Conservation (phyloP, 2,888 invertebrate species). For the Patella ulyssiponensis region DNA sequence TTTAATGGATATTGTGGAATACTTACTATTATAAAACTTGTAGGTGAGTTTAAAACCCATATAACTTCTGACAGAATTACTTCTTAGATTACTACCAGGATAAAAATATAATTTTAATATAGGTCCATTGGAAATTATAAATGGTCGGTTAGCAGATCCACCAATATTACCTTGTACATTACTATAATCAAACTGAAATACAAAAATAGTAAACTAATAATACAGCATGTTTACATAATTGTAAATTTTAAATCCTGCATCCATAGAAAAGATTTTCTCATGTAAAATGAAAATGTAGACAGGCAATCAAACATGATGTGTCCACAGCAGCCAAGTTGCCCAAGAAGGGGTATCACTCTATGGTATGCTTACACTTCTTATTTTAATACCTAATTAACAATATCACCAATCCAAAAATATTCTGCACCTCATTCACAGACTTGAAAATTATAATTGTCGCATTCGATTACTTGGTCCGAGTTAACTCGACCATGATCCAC, state of each 20-base stretch:
- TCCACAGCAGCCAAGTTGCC: no score
- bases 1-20: background rate
- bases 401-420: no score
- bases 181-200: constrained; percentile 44
- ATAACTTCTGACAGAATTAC: constrained; percentile 27
- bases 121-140: constrained; percentile 39
- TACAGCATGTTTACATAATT: background rate
- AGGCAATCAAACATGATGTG: no score
- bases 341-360: no score
- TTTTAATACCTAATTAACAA: no score
- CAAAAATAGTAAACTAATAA: background rate
- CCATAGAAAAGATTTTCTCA: no score
- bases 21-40: constrained; percentile 43
- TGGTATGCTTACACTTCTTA: no score
- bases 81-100: constrained; percentile 36
- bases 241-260: background rate
- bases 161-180: constrained; percentile 32
- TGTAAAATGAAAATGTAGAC: no score
- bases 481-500: no score
- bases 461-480: no score
- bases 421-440: no score
- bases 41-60: constrained; percentile 51
- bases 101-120: constrained; percentile 41
- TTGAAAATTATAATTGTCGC: no score
- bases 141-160: constrained; percentile 37